Evolutionary conservation across 2,797 vertebrate species (phyloP).

Genomic region (Petrocephalus schoutedeni): DNA sequence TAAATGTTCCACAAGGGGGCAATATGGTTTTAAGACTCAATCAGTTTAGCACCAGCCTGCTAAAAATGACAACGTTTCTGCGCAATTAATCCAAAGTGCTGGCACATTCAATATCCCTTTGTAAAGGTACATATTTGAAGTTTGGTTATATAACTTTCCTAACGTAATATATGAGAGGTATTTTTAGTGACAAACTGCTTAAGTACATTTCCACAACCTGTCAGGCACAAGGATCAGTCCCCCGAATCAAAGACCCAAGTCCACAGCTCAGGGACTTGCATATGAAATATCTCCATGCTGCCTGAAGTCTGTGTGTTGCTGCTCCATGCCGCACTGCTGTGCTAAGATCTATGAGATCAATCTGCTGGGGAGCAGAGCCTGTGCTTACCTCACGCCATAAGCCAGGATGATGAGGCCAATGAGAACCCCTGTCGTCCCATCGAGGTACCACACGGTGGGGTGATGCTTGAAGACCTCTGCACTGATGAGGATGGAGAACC

Average conservation of each 20-base stretch:
- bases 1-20: constrained; percentile 7
- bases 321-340: background rate
- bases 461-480: constrained; percentile 90
- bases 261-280: background rate
- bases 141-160: background rate
- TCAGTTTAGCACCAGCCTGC: background rate
- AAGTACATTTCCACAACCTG: background rate
- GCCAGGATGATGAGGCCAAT: constrained; percentile 91
- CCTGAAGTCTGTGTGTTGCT: background rate
- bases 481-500: constrained; percentile 93
- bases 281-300: background rate
- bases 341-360: background rate
- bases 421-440: constrained; percentile 84
- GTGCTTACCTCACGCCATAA: constrained; percentile 87
- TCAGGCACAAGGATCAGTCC: background rate
- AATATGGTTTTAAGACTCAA: background rate
- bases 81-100: background rate
- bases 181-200: background rate
- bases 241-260: background rate
- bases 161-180: background rate
- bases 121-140: background rate
- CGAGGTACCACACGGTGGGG: constrained; percentile 84
- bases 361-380: background rate
- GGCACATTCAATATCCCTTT: background rate
- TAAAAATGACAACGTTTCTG: background rate